Evolutionary conservation across 1,140 invertebrate genomes (phyloP).

Genomic region (Akabosia matsudoensis): DNA sequence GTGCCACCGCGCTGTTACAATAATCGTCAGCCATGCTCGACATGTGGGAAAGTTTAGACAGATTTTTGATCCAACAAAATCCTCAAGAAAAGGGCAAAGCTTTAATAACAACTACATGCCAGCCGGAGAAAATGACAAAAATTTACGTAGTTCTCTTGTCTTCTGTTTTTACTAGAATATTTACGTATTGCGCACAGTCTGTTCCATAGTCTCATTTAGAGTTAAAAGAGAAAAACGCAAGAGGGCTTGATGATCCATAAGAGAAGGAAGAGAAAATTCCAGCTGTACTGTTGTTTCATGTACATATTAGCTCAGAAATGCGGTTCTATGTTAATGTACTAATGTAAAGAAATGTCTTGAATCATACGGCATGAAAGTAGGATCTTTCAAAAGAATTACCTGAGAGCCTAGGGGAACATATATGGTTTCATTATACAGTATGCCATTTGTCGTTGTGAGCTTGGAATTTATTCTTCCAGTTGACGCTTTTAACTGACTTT

Average conservation of each 20-base stretch:
- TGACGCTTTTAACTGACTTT: too few species aligned
- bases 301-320: too few species aligned
- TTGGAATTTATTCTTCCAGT: too few species aligned
- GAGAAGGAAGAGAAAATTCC: neutral
- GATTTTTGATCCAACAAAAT: slow-evolving; percentile 21
- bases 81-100: slow-evolving; percentile 14
- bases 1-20: neutral
- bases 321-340: too few species aligned
- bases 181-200: neutral
- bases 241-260: slow-evolving; percentile 17
- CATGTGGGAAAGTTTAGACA: neutral
- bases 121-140: slow-evolving; percentile 20
- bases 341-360: too few species aligned
- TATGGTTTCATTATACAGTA: too few species aligned
- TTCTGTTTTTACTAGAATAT: neutral
- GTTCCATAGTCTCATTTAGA: too few species aligned
- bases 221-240: neutral
- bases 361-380: too few species aligned
- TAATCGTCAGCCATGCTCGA: neutral
- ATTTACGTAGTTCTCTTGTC: neutral
- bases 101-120: neutral
- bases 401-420: too few species aligned
- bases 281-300: neutral
- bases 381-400: too few species aligned
- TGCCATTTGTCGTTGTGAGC: too few species aligned